Evolutionary conservation across 1,140 invertebrate genomes (phyloP), one percentile per base, ranked within the genome.

Genomic region (Drosophila burlai): DNA sequence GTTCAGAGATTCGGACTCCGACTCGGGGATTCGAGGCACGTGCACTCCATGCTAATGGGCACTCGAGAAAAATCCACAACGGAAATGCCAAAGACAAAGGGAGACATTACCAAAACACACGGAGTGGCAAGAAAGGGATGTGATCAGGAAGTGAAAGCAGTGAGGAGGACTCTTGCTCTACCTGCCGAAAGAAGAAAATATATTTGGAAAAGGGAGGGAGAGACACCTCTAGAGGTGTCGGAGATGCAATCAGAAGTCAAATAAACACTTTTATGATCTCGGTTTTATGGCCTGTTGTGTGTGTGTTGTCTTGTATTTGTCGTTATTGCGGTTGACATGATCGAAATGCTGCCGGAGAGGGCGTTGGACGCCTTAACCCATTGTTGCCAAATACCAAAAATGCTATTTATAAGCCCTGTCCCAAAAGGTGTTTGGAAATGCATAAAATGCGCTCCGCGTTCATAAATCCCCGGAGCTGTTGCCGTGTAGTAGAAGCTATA

Each of bases 261-360:
- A 81, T 81, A 89, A 89, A 89, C 85, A 89, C 81, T 73, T 89
- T 89, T 90, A 89, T 65, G 65, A 68, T 76, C 83, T 66, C 18
- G 64, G 26, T 68, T 64, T 80, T 80, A 81, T 72, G 46, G 36
- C 38, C 45, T 57, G 46, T 50, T 42, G 54, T 24, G 40, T 49
- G 54, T 75, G 40, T 43, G 45, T 72, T 54, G 54, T 47, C 59
- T 63, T 60, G 63, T 76, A 49, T 46, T 68, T 60, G 52, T 79
- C 29, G 55, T 42, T 42, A 31, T 42, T 83, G 81, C n/a, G 81
- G 77, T 69, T 74, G 80, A 81, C 71, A 71, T 63, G 29, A 72
- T 55, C 42, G 42, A 52, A 71, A 67, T 45, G 36, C 29, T 45
- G 36, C 21, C 11, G 24, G 6, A 6, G 26, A 38, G 64, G 52